These are phyloP conservation scores for Xanthia icteritia DNA, from an alignment of 2,888 invertebrate species.

Conservation along the genomic window DNA sequence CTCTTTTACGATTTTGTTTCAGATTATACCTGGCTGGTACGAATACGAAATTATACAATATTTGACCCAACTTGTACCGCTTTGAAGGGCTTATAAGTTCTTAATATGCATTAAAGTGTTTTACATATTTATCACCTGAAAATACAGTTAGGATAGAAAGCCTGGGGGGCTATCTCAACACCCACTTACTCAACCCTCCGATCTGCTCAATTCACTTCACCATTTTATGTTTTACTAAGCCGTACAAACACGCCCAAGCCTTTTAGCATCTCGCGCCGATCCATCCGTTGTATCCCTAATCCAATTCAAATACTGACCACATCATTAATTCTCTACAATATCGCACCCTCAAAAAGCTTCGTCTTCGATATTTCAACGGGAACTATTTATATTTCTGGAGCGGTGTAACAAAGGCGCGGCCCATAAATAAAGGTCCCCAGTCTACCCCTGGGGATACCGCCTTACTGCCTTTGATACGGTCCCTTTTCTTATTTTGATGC, in stretches of 20 bases:
- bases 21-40: conserved; percentile 69
- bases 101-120: conserved; percentile 52
- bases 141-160: conserved; percentile 74
- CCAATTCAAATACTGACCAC: conserved; percentile 88
- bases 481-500: conserved; percentile 89
- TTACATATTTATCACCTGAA: conserved; percentile 69
- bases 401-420: conserved; percentile 85
- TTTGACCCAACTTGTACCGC: conserved; percentile 45
- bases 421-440: conserved; percentile 87
- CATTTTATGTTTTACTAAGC: conserved; percentile 87
- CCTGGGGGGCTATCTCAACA: conserved; percentile 68
- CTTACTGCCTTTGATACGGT: conserved; percentile 89
- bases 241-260: conserved; percentile 83
- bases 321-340: conserved; percentile 90
- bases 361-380: conserved; percentile 86
- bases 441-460: conserved; percentile 81
- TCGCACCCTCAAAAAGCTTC: conserved; percentile 87
- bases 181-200: conserved; percentile 69
- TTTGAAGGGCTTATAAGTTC: conserved; percentile 50
- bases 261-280: conserved; percentile 85
- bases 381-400: conserved; percentile 89
- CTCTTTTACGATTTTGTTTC: conserved; percentile 78
- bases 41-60: conserved; percentile 33
- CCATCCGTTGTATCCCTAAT: conserved; percentile 79
- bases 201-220: conserved; percentile 79